A percentile compares a stretch with the other conserved stretches of the same genome.
Conservation (phyloP, 2,888 invertebrate species). For the Oxyteleia sp. region DNA sequence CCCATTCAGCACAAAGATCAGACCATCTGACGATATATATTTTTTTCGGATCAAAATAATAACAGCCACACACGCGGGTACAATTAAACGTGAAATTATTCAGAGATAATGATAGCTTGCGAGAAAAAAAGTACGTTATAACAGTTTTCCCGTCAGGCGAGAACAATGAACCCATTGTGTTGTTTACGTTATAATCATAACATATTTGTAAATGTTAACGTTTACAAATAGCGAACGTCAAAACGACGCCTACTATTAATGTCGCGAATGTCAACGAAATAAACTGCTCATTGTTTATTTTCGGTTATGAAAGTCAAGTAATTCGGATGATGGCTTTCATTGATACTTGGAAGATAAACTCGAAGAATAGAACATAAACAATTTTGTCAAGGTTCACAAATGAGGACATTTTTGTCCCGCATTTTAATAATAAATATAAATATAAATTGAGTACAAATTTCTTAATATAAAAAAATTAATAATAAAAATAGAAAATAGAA, state of each 20-base stretch:
- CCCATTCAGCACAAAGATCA: too few species aligned
- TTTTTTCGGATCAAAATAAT: neutral
- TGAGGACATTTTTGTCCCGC: too few species aligned
- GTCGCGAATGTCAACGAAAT: neutral
- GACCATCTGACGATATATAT: neutral
- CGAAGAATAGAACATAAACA: neutral
- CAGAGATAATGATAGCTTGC: constrained; percentile 17
- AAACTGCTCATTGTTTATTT: neutral
- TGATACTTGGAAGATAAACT: neutral
- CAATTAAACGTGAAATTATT: constrained; percentile 30
- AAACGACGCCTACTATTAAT: neutral
- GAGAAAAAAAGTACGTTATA: constrained; percentile 25
- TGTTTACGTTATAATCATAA: constrained; percentile 19
- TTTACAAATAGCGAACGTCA: constrained; percentile 2
- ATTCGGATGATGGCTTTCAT: constrained; percentile 8
- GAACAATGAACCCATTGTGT: constrained; percentile 31
- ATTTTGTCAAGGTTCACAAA: too few species aligned
- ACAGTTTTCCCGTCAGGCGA: constrained; percentile 12
- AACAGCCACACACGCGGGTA: constrained; percentile 7
- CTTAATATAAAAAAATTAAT: too few species aligned
- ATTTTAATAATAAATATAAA: too few species aligned
- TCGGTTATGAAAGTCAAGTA: neutral
- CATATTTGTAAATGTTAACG: constrained; percentile 3
- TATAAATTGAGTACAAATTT: too few species aligned
- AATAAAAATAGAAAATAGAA: too few species aligned